These are phyloP conservation scores for Caenorhabditis angaria DNA, from an alignment of 2,888 invertebrate genomes.

Conservation along the genomic window DNA sequence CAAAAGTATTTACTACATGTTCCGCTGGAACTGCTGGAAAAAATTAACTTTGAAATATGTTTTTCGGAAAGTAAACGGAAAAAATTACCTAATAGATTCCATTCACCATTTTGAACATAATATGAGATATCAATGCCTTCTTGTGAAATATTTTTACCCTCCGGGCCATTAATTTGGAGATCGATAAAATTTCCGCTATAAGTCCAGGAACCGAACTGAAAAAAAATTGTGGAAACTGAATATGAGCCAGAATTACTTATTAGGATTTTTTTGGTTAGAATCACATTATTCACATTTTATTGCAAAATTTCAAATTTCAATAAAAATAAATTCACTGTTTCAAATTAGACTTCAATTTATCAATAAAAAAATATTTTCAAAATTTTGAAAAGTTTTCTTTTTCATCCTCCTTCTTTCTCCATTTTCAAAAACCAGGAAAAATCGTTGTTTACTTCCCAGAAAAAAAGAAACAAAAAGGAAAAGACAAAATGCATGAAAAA, in stretches of 20 bases:
- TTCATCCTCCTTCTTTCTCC: not conserved
- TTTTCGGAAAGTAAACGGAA: no score
- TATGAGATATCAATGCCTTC: slow-evolving; percentile 77
- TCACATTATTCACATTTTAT: no score
- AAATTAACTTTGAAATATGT: not conserved
- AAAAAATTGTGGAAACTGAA: slow-evolving; percentile 14
- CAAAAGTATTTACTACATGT: slow-evolving; percentile 82
- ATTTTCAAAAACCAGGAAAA: slow-evolving; percentile 24
- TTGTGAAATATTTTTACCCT: slow-evolving; percentile 49
- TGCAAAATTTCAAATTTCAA: no score
- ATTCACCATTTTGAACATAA: slow-evolving; percentile 98
- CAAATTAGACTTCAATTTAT: no score
- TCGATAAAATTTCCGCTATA: slow-evolving; percentile 90
- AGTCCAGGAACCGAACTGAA: slow-evolving; percentile 93
- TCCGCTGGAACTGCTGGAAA: slow-evolving; percentile 57
- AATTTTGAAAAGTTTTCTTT: no score
- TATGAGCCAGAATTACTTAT: no score
- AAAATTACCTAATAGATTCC: slow-evolving; percentile 83
- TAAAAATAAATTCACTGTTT: no score
- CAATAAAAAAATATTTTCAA: no score
- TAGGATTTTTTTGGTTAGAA: no score
- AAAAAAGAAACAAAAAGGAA: slow-evolving; percentile 6
- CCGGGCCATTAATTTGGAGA: slow-evolving; percentile 75
- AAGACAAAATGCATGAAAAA: not conserved
- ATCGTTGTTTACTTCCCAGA: slow-evolving; percentile 1